phyloP scores from a whole-genome alignment of 2,797 vertebrate species.

The Avahi laniger region DNA sequence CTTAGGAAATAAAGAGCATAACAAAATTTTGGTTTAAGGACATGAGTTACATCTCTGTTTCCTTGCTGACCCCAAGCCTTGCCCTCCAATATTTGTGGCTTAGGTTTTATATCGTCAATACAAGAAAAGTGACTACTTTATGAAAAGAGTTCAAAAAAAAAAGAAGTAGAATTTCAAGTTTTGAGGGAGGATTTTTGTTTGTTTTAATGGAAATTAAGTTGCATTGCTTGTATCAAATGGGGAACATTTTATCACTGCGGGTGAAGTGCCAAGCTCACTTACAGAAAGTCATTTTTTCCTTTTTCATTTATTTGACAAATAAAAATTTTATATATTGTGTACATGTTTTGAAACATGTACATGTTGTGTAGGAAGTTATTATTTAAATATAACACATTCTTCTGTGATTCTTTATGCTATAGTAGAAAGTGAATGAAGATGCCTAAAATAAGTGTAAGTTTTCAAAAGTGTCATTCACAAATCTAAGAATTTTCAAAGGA shows the following conservation, averaged over 20 bases:
- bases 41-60: background rate
- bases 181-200: background rate
- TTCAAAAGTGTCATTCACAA: background rate
- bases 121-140: background rate
- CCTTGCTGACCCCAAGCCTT: background rate
- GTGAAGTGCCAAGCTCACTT: background rate
- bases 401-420: background rate
- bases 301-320: background rate
- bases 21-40: background rate
- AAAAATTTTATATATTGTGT: background rate
- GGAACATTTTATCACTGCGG: background rate
- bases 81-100: background rate
- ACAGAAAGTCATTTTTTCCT: background rate
- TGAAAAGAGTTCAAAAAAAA: background rate
- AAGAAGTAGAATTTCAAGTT: background rate
- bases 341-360: background rate
- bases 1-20: background rate
- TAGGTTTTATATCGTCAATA: background rate
- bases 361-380: background rate
- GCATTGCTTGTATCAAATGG: background rate
- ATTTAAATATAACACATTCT: background rate
- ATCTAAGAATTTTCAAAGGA: conserved; percentile 1
- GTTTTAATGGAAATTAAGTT: background rate
- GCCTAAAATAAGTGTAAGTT: background rate
- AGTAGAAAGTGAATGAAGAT: background rate